A percentile compares a stretch with the other conserved stretches of the same genome.
Conservation (phyloP, 2,888 invertebrate genomes). For the Pyrocoelia pectoralis region DNA sequence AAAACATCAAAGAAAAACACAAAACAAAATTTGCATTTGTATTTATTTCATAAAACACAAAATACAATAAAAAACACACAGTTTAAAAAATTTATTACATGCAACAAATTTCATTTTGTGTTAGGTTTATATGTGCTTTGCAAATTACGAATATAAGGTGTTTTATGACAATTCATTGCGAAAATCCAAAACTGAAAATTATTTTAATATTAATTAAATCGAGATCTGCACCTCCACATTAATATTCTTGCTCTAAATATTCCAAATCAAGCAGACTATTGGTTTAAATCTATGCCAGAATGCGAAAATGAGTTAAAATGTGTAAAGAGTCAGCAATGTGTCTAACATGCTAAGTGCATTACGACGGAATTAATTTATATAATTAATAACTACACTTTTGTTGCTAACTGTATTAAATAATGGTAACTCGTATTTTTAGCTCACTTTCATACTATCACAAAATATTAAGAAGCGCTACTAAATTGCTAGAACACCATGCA, state of each 20-base stretch:
- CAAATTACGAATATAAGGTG: constrained; percentile 23
- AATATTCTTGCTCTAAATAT: neutral
- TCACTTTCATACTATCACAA: no score
- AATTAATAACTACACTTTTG: no score
- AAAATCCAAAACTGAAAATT: constrained; percentile 33
- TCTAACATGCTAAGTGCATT: no score
- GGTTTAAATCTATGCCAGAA: no score
- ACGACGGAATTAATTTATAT: no score
- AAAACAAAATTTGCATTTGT: constrained; percentile 50
- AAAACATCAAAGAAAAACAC: constrained; percentile 43
- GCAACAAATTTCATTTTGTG: constrained; percentile 48
- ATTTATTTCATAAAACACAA: constrained; percentile 43
- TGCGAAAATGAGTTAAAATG: no score
- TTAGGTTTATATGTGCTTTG: constrained; percentile 24
- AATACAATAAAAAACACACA: constrained; percentile 16
- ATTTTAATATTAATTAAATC: constrained; percentile 10
- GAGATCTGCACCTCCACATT: neutral
- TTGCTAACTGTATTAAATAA: no score
- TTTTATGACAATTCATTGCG: constrained; percentile 27
- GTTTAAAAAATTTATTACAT: constrained; percentile 13
- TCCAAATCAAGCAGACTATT: no score
- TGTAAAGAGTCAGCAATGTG: no score
- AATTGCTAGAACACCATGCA: no score
- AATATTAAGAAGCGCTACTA: no score
- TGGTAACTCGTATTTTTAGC: no score